Conservation (phyloP, 2,113 vertebrate species). For the Dipodomys stephensi region DNA sequence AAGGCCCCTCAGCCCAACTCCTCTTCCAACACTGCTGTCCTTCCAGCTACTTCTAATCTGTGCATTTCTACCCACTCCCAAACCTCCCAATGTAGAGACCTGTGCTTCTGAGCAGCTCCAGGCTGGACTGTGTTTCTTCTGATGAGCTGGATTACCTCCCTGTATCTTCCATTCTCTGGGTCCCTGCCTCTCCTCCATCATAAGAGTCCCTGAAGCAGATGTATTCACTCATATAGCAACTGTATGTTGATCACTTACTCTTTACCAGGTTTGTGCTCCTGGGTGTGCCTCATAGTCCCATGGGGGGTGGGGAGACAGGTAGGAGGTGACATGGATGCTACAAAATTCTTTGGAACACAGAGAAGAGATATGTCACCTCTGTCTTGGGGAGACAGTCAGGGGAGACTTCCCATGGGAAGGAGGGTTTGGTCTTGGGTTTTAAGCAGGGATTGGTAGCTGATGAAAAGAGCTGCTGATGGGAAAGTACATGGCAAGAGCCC, state of each 20-base stretch:
- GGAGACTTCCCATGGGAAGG: slow-evolving; percentile 31
- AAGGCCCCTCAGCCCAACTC: not conserved
- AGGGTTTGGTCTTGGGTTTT: not conserved
- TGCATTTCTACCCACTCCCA: not conserved
- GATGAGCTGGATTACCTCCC: not conserved
- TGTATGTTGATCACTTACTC: not conserved
- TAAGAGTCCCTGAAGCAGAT: not conserved
- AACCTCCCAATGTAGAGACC: not conserved
- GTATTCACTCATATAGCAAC: not conserved
- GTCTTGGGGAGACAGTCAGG: not conserved
- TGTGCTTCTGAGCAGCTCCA: not conserved
- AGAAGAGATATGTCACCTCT: not conserved
- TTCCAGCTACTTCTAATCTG: not conserved
- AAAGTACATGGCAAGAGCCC: too few relatives aligned
- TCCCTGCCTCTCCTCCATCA: not conserved
- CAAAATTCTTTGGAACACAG: not conserved
- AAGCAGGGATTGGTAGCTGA: not conserved
- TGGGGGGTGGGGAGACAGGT: not conserved
- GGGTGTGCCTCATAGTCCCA: not conserved
- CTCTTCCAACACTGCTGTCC: not conserved
- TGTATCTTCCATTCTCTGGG: not conserved
- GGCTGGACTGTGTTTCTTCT: not conserved
- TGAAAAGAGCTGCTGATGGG: too few relatives aligned
- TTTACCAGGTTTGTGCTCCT: not conserved
- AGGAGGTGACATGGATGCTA: not conserved